A percentile compares a stretch with the other conserved stretches of the same genome.
These are phyloP conservation scores for Yoshiicerus persimilis DNA, from an alignment of 1,140 invertebrate genomes.

Conservation along the genomic window DNA sequence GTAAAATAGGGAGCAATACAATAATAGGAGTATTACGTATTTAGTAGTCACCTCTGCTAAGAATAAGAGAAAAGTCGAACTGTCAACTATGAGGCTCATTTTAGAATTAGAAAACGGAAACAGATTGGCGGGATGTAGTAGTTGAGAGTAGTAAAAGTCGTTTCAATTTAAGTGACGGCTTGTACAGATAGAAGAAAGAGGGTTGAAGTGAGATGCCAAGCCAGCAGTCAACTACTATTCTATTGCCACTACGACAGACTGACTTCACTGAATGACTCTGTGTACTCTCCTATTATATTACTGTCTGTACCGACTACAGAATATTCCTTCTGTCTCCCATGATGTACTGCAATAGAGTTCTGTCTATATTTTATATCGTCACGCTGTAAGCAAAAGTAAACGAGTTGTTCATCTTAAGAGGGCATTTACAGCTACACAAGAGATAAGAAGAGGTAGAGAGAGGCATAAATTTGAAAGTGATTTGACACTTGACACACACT, in stretches of 20 bases:
- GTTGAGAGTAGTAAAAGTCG: not conserved
- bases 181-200: not conserved
- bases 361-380: not conserved
- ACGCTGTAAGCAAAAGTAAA: not conserved
- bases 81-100: not conserved
- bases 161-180: not conserved
- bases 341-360: not conserved
- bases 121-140: not conserved
- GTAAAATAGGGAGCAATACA: too few species aligned
- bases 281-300: not conserved
- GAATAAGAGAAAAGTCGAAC: not conserved
- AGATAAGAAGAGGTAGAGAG: slow-evolving; percentile 15
- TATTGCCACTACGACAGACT: not conserved
- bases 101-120: not conserved
- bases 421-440: not conserved
- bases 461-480: slow-evolving; percentile 39
- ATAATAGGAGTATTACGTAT: not conserved
- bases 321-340: not conserved
- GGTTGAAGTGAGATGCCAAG: slow-evolving; percentile 11
- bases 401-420: slow-evolving; percentile 19
- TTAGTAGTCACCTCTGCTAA: not conserved
- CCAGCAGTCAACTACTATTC: not conserved
- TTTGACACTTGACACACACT: slow-evolving; percentile 41
- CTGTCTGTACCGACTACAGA: not conserved
- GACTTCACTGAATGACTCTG: not conserved